Base-by-base conservation (phyloP, 2,797 vertebrate species). In the Synaphobranchus kaupii region DNA sequence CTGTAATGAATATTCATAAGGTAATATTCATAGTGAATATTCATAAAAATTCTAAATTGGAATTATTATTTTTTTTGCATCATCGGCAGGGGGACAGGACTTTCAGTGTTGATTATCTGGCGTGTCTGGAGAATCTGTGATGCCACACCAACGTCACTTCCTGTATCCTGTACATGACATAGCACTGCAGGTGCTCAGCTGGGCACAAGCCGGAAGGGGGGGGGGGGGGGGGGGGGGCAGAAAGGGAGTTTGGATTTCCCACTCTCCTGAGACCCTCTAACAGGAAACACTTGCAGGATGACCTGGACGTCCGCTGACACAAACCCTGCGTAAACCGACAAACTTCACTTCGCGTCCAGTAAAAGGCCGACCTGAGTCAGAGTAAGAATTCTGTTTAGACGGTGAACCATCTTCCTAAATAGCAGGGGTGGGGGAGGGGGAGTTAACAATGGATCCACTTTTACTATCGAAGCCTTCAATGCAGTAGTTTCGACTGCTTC, bases 281-380 rank as follows among this genome's bases (percentile, higher is more conserved):
- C 44, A 47, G 76, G 39, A 80, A 48, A n/a, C n/a, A 13, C 76
- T 80, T 48, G 44, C 76, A 80, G 76, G 76, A 80, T 80, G 44
- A 44, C 76, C 20, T 22, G 76, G 76, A 80, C 20, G n/a, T 80
- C 73, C 15, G 73, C 34, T 44, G 73, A 34, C 34, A 47, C 12
- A 13, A 78, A 47, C 73, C 39, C 39, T 44, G 39, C 73, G 13
- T 78, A 48, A 47, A 80, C 39, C 44, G 44, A 9, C 76, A 48
- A 80, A 48, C 10, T 48, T 44, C 76, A 5, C n/a, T 9, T 20
- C 10, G 39, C 39, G 4, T 17, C 15, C 58, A 60, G 58, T 17
- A 17, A 44, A 78, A 22, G 39, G 6, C 34, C 31, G 17, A 20
- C 6, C 6, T 20, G 76, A 48, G 76, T 48, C 76, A 80, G 71